A percentile compares a stretch with the other conserved stretches of the same genome.
These are phyloP conservation scores for Globodera ellingtonae DNA, from an alignment of 1,140 invertebrate species.

Conservation along the genomic window DNA sequence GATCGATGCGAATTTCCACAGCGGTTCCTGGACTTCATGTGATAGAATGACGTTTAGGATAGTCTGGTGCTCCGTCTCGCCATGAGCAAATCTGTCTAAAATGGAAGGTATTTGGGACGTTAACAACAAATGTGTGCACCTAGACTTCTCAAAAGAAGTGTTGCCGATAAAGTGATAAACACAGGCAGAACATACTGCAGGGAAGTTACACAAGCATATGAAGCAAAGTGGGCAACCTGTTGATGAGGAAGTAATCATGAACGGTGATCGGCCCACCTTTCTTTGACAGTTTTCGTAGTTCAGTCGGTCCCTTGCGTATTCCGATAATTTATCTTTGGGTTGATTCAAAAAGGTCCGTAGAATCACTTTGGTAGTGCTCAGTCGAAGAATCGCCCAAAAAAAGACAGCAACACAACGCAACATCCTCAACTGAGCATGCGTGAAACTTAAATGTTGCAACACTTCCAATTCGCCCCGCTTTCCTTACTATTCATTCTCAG, in stretches of 20 bases:
- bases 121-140: slow-evolving; percentile 12
- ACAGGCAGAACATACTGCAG: slow-evolving; percentile 41
- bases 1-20: slow-evolving; percentile 17
- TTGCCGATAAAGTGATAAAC: slow-evolving; percentile 32
- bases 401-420: slow-evolving; percentile 28
- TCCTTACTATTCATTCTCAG: slow-evolving; percentile 17
- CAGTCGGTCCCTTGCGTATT: slow-evolving; percentile 13
- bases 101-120: slow-evolving; percentile 11
- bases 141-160: slow-evolving; percentile 32
- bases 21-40: slow-evolving; percentile 23
- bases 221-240: slow-evolving; percentile 37
- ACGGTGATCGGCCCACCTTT: slow-evolving; percentile 24
- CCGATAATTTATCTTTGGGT: slow-evolving; percentile 30
- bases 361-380: slow-evolving; percentile 2
- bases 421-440: slow-evolving; percentile 18
- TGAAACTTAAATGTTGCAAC: slow-evolving; percentile 5
- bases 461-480: neutral
- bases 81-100: neutral
- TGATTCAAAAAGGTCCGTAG: slow-evolving; percentile 44
- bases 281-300: slow-evolving; percentile 28
- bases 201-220: slow-evolving; percentile 38
- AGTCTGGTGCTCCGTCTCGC: neutral
- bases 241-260: neutral
- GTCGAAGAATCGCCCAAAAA: slow-evolving; percentile 29
- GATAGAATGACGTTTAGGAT: slow-evolving; percentile 12